A percentile compares a stretch with the other conserved stretches of the same genome.
Evolutionary conservation across 2,113 vertebrate genomes (phyloP).

Genomic region (Lepisosteus oculatus): DNA sequence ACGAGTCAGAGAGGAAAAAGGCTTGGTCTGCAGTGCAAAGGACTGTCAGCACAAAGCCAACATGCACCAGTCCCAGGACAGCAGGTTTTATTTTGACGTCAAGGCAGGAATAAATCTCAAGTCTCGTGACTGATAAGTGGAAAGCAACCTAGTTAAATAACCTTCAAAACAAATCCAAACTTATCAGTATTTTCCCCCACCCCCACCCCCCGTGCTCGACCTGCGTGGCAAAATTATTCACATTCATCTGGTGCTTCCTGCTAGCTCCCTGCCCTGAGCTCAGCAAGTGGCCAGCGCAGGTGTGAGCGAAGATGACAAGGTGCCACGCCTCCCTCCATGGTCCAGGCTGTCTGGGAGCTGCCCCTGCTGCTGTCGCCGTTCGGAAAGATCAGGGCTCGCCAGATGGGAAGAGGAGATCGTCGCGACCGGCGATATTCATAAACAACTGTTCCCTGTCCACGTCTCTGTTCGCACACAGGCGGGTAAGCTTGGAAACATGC

Average conservation of each 20-base stretch:
- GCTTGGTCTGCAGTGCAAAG: no score
- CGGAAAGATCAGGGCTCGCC: constrained; percentile 15
- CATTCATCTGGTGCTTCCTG: constrained; percentile 15
- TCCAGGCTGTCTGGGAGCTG: neutral
- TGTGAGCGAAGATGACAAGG: constrained; percentile 19
- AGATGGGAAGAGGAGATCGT: constrained; percentile 29
- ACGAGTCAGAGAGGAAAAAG: no score
- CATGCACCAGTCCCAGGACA: no score
- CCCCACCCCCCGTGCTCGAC: constrained; percentile 2
- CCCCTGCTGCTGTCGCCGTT: constrained; percentile 17
- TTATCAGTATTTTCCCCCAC: no score
- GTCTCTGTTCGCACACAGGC: constrained; percentile 21
- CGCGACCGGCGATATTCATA: constrained; percentile 34
- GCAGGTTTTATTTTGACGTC: no score
- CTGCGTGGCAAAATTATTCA: constrained; percentile 16
- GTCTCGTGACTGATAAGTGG: no score
- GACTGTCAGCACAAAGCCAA: no score
- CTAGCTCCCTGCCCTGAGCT: constrained; percentile 2
- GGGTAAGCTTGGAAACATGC: constrained; percentile 12
- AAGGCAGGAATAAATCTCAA: no score
- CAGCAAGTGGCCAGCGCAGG: constrained; percentile 8
- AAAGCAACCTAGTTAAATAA: no score
- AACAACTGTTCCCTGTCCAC: constrained; percentile 42
- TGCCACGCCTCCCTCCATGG: constrained; percentile 4
- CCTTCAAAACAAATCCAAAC: no score